Evolutionary conservation across 2,797 vertebrate genomes (phyloP).

Genomic region (Lerista edwardsae): DNA sequence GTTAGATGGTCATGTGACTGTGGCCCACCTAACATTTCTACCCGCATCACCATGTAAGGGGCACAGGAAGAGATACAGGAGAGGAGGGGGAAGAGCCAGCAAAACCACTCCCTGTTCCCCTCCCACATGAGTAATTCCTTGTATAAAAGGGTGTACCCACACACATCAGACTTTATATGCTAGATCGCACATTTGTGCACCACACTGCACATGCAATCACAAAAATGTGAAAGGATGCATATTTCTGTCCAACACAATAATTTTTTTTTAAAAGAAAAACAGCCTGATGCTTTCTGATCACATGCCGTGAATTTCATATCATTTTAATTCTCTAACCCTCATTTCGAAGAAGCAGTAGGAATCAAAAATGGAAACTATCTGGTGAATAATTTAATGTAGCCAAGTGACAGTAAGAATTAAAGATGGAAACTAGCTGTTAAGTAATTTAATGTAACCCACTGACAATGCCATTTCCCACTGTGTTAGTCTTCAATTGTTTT

Average conservation of each 20-base stretch:
- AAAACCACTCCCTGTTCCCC: neutral
- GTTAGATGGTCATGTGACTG: no score
- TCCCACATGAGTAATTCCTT: neutral
- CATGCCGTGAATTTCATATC: constrained; percentile 32
- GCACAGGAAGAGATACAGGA: neutral
- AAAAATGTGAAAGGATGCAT: constrained; percentile 20
- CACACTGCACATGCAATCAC: neutral
- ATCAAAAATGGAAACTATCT: constrained; percentile 27
- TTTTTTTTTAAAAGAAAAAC: constrained; percentile 1
- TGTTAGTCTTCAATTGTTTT: constrained; percentile 22
- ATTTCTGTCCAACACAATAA: constrained; percentile 16
- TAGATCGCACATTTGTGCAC: neutral
- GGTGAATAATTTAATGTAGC: constrained; percentile 51
- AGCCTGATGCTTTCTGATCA: constrained; percentile 7
- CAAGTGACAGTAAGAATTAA: constrained; percentile 16
- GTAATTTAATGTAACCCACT: constrained; percentile 39
- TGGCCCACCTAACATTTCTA: no score
- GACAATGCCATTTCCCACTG: constrained; percentile 19
- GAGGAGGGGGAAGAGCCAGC: neutral
- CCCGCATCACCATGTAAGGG: no score
- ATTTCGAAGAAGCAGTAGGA: constrained; percentile 24
- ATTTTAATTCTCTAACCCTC: constrained; percentile 14
- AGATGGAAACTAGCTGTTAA: constrained; percentile 44
- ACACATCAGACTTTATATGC: no score
- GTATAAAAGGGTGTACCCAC: neutral